Evolutionary conservation across 2,113 vertebrate species (phyloP).

Genomic region (Prionailurus viverrinus): DNA sequence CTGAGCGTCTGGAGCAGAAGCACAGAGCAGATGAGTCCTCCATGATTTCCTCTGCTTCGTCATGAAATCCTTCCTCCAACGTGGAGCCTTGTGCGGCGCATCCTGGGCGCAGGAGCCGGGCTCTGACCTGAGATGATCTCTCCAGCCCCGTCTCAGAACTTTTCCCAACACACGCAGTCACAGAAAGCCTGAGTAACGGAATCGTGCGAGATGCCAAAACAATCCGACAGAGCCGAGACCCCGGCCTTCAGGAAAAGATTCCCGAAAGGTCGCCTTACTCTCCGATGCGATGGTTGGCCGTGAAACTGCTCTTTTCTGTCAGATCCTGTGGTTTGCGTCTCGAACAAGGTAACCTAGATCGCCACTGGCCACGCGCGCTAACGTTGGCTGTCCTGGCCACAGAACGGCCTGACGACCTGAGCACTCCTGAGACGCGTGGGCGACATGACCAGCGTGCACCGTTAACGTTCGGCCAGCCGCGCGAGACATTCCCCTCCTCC

Average conservation of each 20-base stretch:
- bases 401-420: not conserved
- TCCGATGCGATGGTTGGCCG: not conserved
- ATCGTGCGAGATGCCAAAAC: not conserved
- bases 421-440: not conserved
- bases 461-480: too few relatives aligned
- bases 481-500: not conserved
- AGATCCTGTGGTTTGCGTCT: fast-evolving
- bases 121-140: fast-evolving
- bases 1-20: fast-evolving
- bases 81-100: fast-evolving
- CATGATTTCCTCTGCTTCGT: fast-evolving
- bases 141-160: not conserved
- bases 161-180: not conserved
- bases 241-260: not conserved
- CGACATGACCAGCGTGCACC: too few relatives aligned
- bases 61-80: fast-evolving
- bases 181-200: not conserved
- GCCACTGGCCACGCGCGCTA: not conserved
- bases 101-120: fast-evolving
- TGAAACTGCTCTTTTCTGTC: not conserved
- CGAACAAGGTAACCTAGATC: too few relatives aligned
- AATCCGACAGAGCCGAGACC: not conserved
- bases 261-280: not conserved
- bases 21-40: fast-evolving
- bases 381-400: not conserved